Conservation (phyloP, 2,113 vertebrate species). For the Cricetomys ansorgei region DNA sequence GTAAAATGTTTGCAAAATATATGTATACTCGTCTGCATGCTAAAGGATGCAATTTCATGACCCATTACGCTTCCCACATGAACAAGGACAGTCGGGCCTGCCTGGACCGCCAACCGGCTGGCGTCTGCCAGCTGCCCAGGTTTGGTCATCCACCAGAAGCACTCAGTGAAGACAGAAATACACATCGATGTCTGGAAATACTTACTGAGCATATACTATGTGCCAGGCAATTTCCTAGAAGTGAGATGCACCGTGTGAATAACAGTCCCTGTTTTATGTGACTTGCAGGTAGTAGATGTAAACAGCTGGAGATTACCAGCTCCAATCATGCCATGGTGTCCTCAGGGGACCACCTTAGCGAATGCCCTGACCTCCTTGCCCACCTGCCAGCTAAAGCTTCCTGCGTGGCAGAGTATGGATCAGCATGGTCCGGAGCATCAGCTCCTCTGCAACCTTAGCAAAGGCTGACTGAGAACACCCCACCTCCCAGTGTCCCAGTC, state of each 20-base stretch:
- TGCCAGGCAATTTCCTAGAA: neutral
- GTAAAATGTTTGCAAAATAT: constrained; percentile 78
- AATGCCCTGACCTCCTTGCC: neutral
- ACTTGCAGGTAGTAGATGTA: neutral
- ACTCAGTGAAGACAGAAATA: neutral
- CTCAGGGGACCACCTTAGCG: neutral
- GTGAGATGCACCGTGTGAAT: neutral
- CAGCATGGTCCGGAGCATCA: too few relatives aligned
- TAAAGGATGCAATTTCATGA: constrained; percentile 84
- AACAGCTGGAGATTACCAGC: neutral
- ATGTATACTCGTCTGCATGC: constrained; percentile 63
- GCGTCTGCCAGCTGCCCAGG: constrained; percentile 5
- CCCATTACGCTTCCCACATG: constrained; percentile 82
- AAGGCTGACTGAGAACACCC: neutral
- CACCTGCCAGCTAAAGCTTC: neutral
- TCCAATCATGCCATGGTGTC: neutral
- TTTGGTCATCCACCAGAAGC: neutral
- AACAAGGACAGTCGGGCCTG: constrained; percentile 12
- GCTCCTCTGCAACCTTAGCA: neutral
- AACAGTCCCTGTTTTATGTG: neutral
- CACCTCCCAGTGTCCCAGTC: too few relatives aligned
- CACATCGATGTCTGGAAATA: neutral
- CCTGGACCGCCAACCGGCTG: neutral
- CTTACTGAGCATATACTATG: neutral
- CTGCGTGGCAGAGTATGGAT: neutral